Percentiles rank a stretch among this genome's conserved stretches.
These are phyloP conservation scores for Zele albiditarsus DNA, from an alignment of 2,888 invertebrate genomes.

Conservation along the genomic window DNA sequence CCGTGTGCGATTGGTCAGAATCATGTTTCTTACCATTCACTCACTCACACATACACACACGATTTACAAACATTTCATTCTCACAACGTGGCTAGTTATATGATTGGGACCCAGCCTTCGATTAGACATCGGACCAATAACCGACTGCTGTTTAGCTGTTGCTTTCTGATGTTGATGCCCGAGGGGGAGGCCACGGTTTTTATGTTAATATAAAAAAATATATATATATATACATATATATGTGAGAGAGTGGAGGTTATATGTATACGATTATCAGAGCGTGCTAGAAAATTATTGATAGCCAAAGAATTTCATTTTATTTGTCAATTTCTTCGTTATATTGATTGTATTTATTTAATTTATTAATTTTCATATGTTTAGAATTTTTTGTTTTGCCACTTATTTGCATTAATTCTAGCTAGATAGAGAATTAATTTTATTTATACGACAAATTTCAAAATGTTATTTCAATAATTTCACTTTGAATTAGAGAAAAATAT, in stretches of 20 bases:
- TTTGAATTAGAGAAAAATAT: no score
- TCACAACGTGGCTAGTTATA: constrained; percentile 34
- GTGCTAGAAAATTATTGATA: constrained; percentile 21
- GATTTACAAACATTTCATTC: constrained; percentile 35
- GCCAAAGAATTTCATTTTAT: not conserved
- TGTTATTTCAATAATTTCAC: no score
- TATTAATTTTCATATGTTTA: constrained; percentile 1
- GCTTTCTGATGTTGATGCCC: not conserved
- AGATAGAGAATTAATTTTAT: no score
- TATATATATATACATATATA: not conserved
- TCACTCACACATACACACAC: constrained; percentile 11
- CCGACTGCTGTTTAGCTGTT: constrained; percentile 34
- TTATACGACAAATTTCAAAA: no score
- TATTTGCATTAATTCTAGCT: no score
- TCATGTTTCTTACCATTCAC: constrained; percentile 46
- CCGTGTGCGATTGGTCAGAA: constrained; percentile 41
- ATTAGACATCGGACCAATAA: constrained; percentile 47
- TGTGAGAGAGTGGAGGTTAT: not conserved
- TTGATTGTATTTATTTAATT: not conserved
- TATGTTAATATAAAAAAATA: not conserved
- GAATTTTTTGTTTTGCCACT: no score
- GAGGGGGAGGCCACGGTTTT: constrained; percentile 10
- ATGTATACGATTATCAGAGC: constrained; percentile 23
- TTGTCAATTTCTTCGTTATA: not conserved
- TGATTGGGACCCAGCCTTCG: constrained; percentile 46